Percentiles rank a stretch among this genome's conserved stretches.
Conservation (phyloP, 2,888 invertebrate species). For the Tipula confusa region DNA sequence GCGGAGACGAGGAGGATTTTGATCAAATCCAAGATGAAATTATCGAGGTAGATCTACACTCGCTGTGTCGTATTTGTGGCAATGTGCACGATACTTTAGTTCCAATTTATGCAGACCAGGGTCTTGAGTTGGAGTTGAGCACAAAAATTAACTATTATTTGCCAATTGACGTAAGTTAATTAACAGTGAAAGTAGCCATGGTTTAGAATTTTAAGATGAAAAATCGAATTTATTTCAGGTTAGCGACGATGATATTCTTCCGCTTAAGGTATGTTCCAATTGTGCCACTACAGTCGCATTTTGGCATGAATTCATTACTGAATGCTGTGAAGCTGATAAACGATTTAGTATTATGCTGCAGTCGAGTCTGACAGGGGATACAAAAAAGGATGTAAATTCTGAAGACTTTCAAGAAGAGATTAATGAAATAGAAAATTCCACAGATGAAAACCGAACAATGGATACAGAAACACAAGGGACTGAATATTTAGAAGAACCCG, state of each 20-base stretch:
- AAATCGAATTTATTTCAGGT: neutral
- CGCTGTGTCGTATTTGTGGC: constrained; percentile 57
- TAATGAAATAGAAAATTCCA: neutral
- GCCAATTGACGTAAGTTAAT: constrained; percentile 55
- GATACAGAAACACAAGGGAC: neutral
- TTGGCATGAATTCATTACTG: constrained; percentile 33
- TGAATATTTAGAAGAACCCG: neutral
- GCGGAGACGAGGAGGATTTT: neutral
- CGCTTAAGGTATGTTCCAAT: constrained; percentile 36
- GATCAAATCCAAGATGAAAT: constrained; percentile 29
- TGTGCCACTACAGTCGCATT: constrained; percentile 31
- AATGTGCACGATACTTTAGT: constrained; percentile 53
- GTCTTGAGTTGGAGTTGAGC: constrained; percentile 56
- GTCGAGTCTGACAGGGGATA: neutral
- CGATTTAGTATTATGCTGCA: constrained; percentile 32
- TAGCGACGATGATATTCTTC: constrained; percentile 33
- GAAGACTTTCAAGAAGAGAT: constrained; percentile 47
- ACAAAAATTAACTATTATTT: constrained; percentile 61
- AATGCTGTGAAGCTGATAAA: constrained; percentile 31
- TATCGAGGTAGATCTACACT: constrained; percentile 34
- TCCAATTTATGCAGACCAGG: constrained; percentile 61
- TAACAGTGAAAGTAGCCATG: neutral
- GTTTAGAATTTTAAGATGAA: constrained; percentile 26
- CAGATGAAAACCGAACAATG: neutral
- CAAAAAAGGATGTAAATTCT: neutral